Conservation (phyloP, 2,888 invertebrate genomes). For the Saturnia japonica region DNA sequence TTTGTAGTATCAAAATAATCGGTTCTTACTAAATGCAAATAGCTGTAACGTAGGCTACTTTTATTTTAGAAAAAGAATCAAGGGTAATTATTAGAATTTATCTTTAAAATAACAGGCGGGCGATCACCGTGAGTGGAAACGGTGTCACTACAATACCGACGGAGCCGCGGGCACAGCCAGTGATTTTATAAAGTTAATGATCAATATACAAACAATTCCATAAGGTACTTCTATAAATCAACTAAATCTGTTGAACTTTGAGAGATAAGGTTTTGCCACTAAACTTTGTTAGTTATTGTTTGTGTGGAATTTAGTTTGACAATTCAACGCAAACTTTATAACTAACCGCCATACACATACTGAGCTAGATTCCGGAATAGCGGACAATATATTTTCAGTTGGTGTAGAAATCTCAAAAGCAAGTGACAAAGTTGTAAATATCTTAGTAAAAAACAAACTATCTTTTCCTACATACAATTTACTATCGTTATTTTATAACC, state of each 20-base stretch:
- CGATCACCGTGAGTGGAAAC: too few relatives aligned
- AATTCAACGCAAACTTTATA: slow-evolving; percentile 28
- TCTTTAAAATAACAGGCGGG: too few relatives aligned
- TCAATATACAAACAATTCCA: too few relatives aligned
- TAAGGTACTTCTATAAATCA: slow-evolving; percentile 6
- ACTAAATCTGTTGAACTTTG: slow-evolving; percentile 18
- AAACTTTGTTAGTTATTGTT: slow-evolving; percentile 30
- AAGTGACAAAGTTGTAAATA: neutral
- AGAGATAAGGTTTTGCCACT: slow-evolving; percentile 16
- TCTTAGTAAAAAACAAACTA: neutral
- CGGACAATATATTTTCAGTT: slow-evolving; percentile 13
- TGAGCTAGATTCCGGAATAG: slow-evolving; percentile 15
- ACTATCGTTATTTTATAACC: neutral
- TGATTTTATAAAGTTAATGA: too few relatives aligned
- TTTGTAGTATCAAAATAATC: too few relatives aligned
- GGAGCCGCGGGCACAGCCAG: too few relatives aligned
- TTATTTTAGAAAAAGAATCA: too few relatives aligned
- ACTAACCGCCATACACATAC: slow-evolving; percentile 26
- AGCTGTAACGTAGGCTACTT: too few relatives aligned
- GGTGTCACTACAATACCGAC: too few relatives aligned
- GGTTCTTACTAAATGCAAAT: too few relatives aligned
- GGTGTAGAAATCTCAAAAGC: slow-evolving; percentile 2
- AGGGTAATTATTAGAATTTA: too few relatives aligned
- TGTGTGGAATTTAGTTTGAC: slow-evolving; percentile 27
- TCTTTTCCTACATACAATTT: neutral